Base-by-base conservation (phyloP, 1,140 invertebrate genomes). In the Bombus huntii region DNA sequence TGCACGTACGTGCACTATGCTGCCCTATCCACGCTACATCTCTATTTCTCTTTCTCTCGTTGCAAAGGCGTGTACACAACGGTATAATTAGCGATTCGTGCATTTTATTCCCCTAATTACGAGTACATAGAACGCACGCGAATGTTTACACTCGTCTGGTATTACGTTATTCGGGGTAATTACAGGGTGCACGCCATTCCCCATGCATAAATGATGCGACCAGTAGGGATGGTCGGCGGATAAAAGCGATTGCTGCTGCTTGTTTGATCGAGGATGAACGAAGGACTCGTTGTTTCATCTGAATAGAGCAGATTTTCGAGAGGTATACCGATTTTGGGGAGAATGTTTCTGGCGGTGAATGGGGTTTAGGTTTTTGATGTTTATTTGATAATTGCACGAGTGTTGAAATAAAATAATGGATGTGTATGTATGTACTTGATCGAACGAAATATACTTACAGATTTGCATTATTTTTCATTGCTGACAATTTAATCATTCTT, bases 91-190 rank as follows among this genome's bases (percentile, higher is more conserved):
- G 65, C 83, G 83, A 85, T 72, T 70, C 83, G 68, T 85, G 42
- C 68, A 80, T 85, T 85, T 85, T 85, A 85, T 85, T 80, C 68
- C 83, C 83, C 77, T 85, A 85, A 85, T 85, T 85, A 77, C 68
- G 68, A 80, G 72, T 72, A 85, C 83, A 80, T 85, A 80, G 68
- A 72, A 80, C 77, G 47, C 53, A 53, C 53, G 31, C 31, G 39
- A 79, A 28, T 80, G 83, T 84, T 84, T 85, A 72, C 83, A 73
- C 34, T 72, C 42, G 83, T 85, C 83, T 85, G 83, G 83, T 72
- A 85, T 85, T 80, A 85, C 83, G 77, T 73, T 85, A 80, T 85
- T 72, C 83, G 57, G 42, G 76, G 83, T 85, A 85, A 85, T 85
- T 85, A 85, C 76, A 85, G 76, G 68, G 57, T 80, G 68, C 31